These are phyloP conservation scores for Pseudoatta argentina DNA, from an alignment of 1,140 invertebrate genomes.

Conservation along the genomic window DNA sequence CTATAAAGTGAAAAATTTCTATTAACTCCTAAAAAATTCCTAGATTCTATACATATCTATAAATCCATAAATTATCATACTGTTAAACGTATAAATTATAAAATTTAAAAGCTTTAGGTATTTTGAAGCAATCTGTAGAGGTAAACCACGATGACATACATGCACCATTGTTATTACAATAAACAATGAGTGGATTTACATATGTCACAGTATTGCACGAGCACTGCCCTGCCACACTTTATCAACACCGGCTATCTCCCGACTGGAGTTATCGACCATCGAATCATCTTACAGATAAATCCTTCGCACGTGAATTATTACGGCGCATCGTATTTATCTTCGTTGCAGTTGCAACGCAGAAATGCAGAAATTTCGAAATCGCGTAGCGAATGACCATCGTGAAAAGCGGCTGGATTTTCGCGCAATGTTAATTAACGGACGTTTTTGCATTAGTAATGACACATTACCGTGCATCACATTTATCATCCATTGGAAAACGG, in stretches of 20 bases:
- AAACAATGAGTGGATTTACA: constrained; percentile 56
- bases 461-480: constrained; percentile 7
- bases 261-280: constrained; percentile 51
- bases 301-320: constrained; percentile 45
- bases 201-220: constrained; percentile 22
- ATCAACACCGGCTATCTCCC: constrained; percentile 46
- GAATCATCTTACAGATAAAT: constrained; percentile 64
- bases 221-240: constrained; percentile 22
- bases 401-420: constrained; percentile 3
- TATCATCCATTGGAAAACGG: background rate
- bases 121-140: constrained; percentile 45
- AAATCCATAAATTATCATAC: background rate
- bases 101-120: constrained; percentile 17
- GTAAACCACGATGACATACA: background rate
- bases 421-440: constrained; percentile 37
- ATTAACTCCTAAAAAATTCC: background rate
- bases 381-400: background rate
- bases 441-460: constrained; percentile 18
- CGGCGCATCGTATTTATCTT: constrained; percentile 38
- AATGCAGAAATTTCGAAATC: constrained; percentile 33
- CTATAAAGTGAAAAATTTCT: background rate
- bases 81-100: constrained; percentile 17
- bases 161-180: constrained; percentile 51
- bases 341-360: background rate
- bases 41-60: background rate